Conservation (phyloP, 2,888 invertebrate genomes). For the Perithous albicinctus region DNA sequence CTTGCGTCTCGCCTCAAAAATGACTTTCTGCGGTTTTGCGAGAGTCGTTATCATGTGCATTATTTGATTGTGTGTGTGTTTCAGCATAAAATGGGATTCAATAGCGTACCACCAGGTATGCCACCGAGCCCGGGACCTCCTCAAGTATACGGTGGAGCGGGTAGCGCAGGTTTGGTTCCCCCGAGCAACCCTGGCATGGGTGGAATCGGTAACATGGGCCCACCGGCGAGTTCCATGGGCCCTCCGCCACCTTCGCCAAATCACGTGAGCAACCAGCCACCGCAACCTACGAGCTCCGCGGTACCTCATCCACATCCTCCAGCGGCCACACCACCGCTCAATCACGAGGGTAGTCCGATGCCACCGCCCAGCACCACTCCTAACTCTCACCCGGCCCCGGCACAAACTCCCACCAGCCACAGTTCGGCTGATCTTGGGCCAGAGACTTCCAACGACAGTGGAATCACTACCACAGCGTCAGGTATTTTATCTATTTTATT, state of each 20-base stretch:
- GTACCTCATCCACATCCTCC: constrained; percentile 75
- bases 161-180: constrained; percentile 86
- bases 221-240: constrained; percentile 88
- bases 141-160: constrained; percentile 85
- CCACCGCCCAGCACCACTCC: constrained; percentile 87
- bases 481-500: constrained; percentile 77
- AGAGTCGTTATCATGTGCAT: not conserved
- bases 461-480: constrained; percentile 88
- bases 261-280: constrained; percentile 82
- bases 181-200: constrained; percentile 81
- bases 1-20: no score
- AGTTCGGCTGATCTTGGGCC: constrained; percentile 80
- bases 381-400: constrained; percentile 83
- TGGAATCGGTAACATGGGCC: constrained; percentile 86
- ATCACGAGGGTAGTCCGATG: constrained; percentile 84
- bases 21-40: no score
- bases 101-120: constrained; percentile 86
- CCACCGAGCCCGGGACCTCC: constrained; percentile 88
- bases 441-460: constrained; percentile 86
- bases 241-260: constrained; percentile 87
- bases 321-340: constrained; percentile 81
- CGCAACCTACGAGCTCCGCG: constrained; percentile 64
- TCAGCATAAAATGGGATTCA: constrained; percentile 90
- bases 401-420: constrained; percentile 79
- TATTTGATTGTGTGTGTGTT: constrained; percentile 76